Conservation (phyloP, 2,888 invertebrate genomes). For the Polyommatus icarus region DNA sequence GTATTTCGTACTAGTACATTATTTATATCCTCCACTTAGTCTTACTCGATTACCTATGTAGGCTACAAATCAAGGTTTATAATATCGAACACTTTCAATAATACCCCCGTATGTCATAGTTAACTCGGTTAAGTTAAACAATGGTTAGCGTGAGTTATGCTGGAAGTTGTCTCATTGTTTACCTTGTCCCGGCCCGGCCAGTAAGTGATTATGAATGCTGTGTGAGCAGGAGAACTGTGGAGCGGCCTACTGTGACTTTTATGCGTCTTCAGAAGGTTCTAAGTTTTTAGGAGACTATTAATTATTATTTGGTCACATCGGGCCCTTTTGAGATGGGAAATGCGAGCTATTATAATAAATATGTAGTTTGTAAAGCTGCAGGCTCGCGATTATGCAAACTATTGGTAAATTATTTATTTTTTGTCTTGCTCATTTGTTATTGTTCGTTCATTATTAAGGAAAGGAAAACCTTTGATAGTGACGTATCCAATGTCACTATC, state of each 20-base stretch:
- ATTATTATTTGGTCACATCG: no score
- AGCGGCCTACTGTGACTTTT: slow-evolving; percentile 42
- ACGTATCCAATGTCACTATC: no score
- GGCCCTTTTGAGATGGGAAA: no score
- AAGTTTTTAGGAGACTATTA: no score
- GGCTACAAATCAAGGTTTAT: slow-evolving; percentile 13
- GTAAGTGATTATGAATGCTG: slow-evolving; percentile 80
- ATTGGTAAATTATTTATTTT: no score
- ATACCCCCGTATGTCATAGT: slow-evolving; percentile 52
- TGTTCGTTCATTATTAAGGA: no score
- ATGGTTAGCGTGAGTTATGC: slow-evolving; percentile 71
- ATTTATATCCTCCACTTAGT: background rate
- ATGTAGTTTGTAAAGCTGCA: no score
- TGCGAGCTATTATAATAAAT: no score
- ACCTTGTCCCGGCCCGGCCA: slow-evolving; percentile 77
- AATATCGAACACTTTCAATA: slow-evolving; percentile 45
- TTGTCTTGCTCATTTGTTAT: no score
- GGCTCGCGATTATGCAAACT: no score
- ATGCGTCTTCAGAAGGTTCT: background rate
- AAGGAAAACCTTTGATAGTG: no score
- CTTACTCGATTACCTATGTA: background rate
- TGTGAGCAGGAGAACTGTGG: slow-evolving; percentile 50
- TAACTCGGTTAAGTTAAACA: slow-evolving; percentile 54
- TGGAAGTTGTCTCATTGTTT: slow-evolving; percentile 79
- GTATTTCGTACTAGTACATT: no score